Conservation (phyloP, 2,888 invertebrate genomes). For the Agrochola lychnidis region DNA sequence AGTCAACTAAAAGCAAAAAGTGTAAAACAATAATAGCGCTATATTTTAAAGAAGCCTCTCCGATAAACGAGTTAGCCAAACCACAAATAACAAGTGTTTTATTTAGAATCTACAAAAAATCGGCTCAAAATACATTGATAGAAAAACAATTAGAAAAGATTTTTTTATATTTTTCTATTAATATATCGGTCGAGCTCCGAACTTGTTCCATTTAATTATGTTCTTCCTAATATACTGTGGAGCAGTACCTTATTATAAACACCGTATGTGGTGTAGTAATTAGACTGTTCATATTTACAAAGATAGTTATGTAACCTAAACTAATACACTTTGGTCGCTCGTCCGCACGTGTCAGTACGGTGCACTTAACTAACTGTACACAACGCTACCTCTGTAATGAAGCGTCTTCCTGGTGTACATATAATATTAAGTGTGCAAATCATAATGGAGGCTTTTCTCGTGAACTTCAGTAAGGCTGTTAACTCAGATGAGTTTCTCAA, state of each 20-base stretch:
- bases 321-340: conserved; percentile 51
- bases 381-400: neutral
- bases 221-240: no score
- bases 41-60: neutral
- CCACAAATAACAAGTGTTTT: neutral
- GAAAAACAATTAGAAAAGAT: no score
- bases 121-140: no score
- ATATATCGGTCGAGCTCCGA: no score
- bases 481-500: neutral
- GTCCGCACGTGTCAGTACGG: conserved; percentile 9
- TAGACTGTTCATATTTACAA: conserved; percentile 64
- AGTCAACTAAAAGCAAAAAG: neutral
- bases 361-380: conserved; percentile 2
- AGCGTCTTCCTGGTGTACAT: neutral
- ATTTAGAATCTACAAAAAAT: conserved; percentile 5
- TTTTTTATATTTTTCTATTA: neutral
- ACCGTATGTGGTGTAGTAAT: conserved; percentile 46
- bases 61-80: neutral
- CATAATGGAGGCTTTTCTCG: neutral
- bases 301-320: conserved; percentile 58
- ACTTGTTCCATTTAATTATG: no score
- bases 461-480: neutral
- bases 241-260: no score
- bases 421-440: neutral
- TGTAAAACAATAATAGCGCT: neutral